Conservation (phyloP, 2,888 invertebrate species). For the Ypsolopha sequella region DNA sequence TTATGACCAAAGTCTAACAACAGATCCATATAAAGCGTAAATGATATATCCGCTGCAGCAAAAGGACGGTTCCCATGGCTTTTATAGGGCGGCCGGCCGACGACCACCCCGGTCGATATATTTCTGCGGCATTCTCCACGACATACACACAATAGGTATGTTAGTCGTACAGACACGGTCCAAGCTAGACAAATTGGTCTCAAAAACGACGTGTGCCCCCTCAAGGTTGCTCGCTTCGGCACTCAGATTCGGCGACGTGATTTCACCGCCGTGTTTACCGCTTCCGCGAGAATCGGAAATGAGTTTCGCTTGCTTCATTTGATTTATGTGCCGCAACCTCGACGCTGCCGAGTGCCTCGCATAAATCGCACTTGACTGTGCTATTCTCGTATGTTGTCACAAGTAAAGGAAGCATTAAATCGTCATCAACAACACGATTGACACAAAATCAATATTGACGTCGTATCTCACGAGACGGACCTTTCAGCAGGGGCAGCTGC, state of each 20-base stretch:
- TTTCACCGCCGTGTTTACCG: background rate
- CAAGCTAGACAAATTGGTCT: background rate
- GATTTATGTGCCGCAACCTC: background rate
- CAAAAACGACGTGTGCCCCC: conserved; percentile 15
- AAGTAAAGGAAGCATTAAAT: no score
- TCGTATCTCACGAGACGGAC: conserved; percentile 32
- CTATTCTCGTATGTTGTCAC: no score
- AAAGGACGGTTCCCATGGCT: conserved; percentile 32
- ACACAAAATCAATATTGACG: background rate
- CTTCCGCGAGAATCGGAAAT: background rate
- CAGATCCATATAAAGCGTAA: conserved; percentile 11
- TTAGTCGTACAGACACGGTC: conserved; percentile 16
- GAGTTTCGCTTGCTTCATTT: background rate
- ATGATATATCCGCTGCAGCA: conserved; percentile 27
- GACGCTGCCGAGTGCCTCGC: background rate
- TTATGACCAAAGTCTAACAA: background rate
- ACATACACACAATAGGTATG: no score
- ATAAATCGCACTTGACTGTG: background rate
- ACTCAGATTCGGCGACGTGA: background rate
- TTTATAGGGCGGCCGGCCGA: conserved; percentile 21
- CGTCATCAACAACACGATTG: no score
- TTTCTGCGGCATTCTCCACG: conserved; percentile 49
- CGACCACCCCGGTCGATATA: conserved; percentile 55
- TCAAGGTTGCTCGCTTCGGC: conserved; percentile 24
- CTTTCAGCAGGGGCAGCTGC: conserved; percentile 65